Conservation (phyloP, 2,113 vertebrate species). For the Laticauda colubrina region DNA sequence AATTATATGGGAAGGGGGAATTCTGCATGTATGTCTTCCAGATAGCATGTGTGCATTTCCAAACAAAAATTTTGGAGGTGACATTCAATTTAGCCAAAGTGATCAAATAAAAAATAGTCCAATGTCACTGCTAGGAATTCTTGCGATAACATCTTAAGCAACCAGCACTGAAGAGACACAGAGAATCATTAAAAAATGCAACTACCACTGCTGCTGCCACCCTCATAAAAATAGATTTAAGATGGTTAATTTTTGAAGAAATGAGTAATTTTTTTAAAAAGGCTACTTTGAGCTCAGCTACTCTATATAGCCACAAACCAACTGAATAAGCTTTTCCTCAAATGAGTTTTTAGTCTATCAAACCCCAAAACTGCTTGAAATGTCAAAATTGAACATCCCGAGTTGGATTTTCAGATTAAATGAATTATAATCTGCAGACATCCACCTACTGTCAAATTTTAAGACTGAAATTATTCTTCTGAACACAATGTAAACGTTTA, state of each 20-base stretch:
- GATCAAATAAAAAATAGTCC: neutral
- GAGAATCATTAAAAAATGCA: neutral
- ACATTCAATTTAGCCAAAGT: neutral
- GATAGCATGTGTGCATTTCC: neutral
- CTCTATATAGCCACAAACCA: neutral
- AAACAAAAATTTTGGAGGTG: neutral
- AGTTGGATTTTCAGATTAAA: neutral
- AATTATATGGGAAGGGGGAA: neutral
- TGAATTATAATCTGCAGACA: neutral
- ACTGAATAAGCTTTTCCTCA: neutral
- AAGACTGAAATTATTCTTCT: neutral
- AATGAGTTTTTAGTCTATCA: neutral
- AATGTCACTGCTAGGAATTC: neutral
- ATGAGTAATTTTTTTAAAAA: neutral
- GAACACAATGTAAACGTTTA: neutral
- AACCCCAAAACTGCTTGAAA: neutral
- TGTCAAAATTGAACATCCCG: neutral
- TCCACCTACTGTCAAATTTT: neutral
- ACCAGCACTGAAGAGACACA: accelerated
- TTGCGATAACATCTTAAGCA: neutral
- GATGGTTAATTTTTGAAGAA: too few relatives aligned
- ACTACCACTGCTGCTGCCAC: neutral
- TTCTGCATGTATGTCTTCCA: neutral
- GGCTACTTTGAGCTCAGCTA: neutral
- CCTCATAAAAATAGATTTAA: neutral